A percentile compares a stretch with the other conserved stretches of the same genome.
phyloP scores from a whole-genome alignment of 2,888 invertebrate species.

The Bembecia ichneumoniformis region DNA sequence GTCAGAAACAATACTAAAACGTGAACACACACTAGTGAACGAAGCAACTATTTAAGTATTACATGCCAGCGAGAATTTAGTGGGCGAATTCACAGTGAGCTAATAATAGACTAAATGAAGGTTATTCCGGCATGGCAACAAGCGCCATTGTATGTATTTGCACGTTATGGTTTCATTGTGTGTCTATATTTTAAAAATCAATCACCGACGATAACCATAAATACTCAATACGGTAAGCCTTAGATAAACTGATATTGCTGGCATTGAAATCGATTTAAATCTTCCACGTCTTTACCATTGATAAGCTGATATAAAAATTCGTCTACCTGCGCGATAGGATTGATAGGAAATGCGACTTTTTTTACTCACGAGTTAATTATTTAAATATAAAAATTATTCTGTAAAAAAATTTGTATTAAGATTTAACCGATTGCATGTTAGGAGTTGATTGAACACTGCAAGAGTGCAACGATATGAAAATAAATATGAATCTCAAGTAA shows the following conservation, averaged over 20 bases:
- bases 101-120: slow-evolving; percentile 15
- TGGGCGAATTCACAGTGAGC: neutral
- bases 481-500: too few relatives aligned
- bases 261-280: neutral
- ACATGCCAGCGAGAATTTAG: neutral
- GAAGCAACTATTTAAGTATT: neutral
- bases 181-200: slow-evolving; percentile 3
- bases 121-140: slow-evolving; percentile 22
- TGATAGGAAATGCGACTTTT: too few relatives aligned
- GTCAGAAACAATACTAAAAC: neutral
- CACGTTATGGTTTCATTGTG: slow-evolving; percentile 3
- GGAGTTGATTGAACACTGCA: too few relatives aligned
- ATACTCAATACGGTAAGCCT: slow-evolving; percentile 1
- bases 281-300: neutral
- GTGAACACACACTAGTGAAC: neutral
- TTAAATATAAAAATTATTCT: too few relatives aligned
- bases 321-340: too few relatives aligned
- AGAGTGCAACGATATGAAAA: too few relatives aligned
- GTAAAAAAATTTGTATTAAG: too few relatives aligned
- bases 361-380: too few relatives aligned
- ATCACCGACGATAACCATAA: slow-evolving; percentile 2
- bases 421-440: too few relatives aligned
- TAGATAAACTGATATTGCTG: slow-evolving; percentile 3
- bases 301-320: too few relatives aligned
- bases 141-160: slow-evolving; percentile 11